Percentiles rank a stretch among this genome's conserved stretches.
Evolutionary conservation across 2,888 invertebrate genomes (phyloP).

Genomic region (Metacarcinus magister): DNA sequence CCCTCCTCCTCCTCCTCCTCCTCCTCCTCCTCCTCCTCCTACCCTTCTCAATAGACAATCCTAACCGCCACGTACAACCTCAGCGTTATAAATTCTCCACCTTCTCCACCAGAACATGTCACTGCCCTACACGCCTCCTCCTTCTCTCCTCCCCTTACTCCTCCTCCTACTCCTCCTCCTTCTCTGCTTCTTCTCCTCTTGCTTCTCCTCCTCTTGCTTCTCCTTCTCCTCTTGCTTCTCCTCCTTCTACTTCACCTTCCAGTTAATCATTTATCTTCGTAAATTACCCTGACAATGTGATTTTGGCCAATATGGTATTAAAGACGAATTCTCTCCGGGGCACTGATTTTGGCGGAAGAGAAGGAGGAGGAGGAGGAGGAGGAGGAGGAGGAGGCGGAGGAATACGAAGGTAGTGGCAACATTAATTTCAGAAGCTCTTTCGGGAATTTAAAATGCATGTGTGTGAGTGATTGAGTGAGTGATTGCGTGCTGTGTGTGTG

Average conservation of each 20-base stretch:
- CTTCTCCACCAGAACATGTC: not conserved
- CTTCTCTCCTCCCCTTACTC: not conserved
- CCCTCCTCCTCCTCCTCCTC: not conserved
- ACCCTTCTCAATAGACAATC: not conserved
- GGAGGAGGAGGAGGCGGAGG: not conserved
- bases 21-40: not conserved
- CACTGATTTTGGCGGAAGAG: not conserved
- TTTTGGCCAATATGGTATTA: not conserved
- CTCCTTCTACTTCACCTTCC: not conserved
- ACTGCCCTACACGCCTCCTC: not conserved
- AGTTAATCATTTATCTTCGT: not conserved
- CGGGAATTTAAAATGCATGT: too few relatives aligned
- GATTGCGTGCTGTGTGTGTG: too few relatives aligned
- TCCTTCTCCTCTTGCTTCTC: too few relatives aligned
- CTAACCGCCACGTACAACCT: too few relatives aligned
- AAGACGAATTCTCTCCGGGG: not conserved
- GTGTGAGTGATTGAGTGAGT: too few relatives aligned
- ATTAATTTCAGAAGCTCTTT: too few relatives aligned
- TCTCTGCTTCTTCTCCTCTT: too few relatives aligned
- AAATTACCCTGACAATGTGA: not conserved
- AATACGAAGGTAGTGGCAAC: not conserved
- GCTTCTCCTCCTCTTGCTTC: too few relatives aligned
- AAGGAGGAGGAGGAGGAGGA: not conserved
- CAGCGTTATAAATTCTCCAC: too few relatives aligned
- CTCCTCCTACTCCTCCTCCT: too few relatives aligned